Evolutionary conservation across 2,888 invertebrate species (phyloP).

Genomic region (Leucoptera coffeella): DNA sequence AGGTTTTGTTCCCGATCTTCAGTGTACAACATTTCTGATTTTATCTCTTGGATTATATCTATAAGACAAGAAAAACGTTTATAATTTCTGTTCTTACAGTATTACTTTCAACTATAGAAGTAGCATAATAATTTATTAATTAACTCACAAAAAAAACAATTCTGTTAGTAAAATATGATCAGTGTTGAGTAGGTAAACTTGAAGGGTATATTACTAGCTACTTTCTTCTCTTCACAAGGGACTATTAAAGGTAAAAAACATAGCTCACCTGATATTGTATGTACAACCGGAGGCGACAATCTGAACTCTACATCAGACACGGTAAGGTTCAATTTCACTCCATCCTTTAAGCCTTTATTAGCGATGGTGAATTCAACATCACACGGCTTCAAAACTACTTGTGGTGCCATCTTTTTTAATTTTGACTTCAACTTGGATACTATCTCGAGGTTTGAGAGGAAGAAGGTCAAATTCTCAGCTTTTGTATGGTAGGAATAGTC

Average conservation of each 20-base stretch:
- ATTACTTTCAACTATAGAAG: too few relatives aligned
- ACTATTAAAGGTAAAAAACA: background rate
- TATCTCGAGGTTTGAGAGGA: constrained; percentile 27
- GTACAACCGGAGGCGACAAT: constrained; percentile 66
- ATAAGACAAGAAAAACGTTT: constrained; percentile 1
- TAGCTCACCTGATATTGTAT: constrained; percentile 56
- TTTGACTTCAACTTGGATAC: constrained; percentile 56
- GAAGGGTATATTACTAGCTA: too few relatives aligned
- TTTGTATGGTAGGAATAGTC: constrained; percentile 65
- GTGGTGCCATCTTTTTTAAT: constrained; percentile 45
- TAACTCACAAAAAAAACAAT: too few relatives aligned
- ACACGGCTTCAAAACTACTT: constrained; percentile 60
- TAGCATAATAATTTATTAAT: too few relatives aligned
- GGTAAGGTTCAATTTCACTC: constrained; percentile 57
- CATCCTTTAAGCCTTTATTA: constrained; percentile 59
- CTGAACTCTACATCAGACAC: constrained; percentile 66
- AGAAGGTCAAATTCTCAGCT: constrained; percentile 54
- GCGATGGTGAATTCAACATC: constrained; percentile 63
- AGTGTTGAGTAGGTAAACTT: too few relatives aligned
- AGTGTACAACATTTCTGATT: constrained; percentile 25
- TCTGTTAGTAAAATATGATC: too few relatives aligned
- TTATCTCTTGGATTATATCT: constrained; percentile 47
- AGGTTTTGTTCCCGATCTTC: constrained; percentile 48
- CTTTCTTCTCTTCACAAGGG: too few relatives aligned
- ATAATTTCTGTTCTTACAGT: too few relatives aligned